Percentiles rank a stretch among this genome's conserved stretches.
Evolutionary conservation across 2,797 vertebrate species (phyloP).

Genomic region (Sternotherus odoratus): DNA sequence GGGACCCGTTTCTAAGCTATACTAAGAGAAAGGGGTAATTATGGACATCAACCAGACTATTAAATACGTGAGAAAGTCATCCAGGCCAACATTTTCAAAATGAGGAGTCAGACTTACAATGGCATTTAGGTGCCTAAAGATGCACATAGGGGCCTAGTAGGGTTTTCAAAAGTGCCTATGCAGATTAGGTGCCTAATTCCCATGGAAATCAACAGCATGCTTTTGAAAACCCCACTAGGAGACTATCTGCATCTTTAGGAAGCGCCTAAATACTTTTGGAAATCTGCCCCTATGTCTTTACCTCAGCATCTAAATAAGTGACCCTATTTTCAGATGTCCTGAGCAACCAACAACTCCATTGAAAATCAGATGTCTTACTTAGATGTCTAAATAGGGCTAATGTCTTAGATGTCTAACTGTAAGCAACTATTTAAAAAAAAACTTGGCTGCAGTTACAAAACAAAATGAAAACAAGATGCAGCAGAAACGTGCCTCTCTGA

Average conservation of each 20-base stretch:
- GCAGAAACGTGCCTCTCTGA: neutral
- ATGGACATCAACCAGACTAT: neutral
- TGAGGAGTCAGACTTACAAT: neutral
- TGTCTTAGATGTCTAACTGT: neutral
- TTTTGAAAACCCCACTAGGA: neutral
- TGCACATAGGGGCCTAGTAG: neutral
- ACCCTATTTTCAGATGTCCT: neutral
- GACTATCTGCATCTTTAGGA: neutral
- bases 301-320: neutral
- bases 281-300: neutral
- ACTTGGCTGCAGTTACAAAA: neutral
- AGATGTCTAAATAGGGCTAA: neutral
- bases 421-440: neutral
- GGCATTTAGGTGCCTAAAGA: neutral
- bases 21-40: neutral
- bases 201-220: neutral
- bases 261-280: neutral
- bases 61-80: neutral
- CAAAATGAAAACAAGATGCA: neutral
- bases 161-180: neutral
- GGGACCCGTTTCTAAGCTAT: neutral
- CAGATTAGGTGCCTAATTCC: neutral
- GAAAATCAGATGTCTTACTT: neutral
- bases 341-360: neutral
- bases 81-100: neutral